phyloP scores from a whole-genome alignment of 2,113 vertebrate species.

The Nothoprocta perdicaria region DNA sequence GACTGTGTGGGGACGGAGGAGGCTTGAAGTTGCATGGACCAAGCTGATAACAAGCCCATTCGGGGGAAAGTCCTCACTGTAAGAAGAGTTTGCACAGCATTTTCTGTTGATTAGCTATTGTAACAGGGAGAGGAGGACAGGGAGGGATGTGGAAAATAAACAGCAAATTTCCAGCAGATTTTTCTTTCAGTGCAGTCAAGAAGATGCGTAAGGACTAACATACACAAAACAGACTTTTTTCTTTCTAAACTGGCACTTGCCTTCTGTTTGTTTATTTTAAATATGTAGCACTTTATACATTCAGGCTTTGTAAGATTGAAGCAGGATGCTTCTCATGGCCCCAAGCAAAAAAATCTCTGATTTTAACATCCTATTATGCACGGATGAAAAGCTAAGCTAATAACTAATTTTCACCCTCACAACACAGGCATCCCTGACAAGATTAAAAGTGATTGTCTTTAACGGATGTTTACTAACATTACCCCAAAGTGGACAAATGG shows the following conservation, averaged over 20 bases:
- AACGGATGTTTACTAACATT: slow-evolving; percentile 50
- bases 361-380: slow-evolving; percentile 64
- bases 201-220: not conserved
- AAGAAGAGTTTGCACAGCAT: rapidly evolving
- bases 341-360: slow-evolving; percentile 54
- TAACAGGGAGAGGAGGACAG: not conserved
- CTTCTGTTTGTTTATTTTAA: slow-evolving; percentile 56
- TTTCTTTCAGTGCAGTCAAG: not conserved
- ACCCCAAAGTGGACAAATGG: slow-evolving; percentile 32
- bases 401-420: slow-evolving; percentile 63
- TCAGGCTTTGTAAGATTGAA: slow-evolving; percentile 38
- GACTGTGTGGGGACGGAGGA: not conserved
- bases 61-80: not conserved
- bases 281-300: slow-evolving; percentile 55
- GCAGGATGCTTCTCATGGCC: slow-evolving; percentile 16
- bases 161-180: not conserved
- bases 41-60: not conserved
- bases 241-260: slow-evolving; percentile 27
- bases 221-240: not conserved
- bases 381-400: slow-evolving; percentile 69
- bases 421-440: slow-evolving; percentile 44
- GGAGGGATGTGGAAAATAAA: not conserved
- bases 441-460: slow-evolving; percentile 56
- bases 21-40: not conserved
- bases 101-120: not conserved